A percentile compares a stretch with the other conserved stretches of the same genome.
Conservation (phyloP, 2,113 vertebrate species). For the Syngnathus scovelli region DNA sequence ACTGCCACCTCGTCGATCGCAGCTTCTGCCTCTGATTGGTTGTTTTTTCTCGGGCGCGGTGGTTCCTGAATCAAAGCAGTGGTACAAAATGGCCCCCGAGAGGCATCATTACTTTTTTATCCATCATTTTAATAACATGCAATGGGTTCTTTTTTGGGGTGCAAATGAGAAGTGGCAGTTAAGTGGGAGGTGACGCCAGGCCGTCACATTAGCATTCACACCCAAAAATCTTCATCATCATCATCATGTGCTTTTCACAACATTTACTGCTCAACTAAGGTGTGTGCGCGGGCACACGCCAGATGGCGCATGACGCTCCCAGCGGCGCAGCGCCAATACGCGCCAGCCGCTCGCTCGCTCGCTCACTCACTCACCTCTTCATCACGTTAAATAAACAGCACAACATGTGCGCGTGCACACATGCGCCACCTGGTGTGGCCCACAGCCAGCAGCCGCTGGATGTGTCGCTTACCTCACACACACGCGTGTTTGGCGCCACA, state of each 20-base stretch:
- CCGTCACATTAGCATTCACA: not conserved
- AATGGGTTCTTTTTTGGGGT: not conserved
- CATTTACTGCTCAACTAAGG: not conserved
- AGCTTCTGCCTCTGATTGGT: too few species aligned
- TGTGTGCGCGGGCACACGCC: conserved; percentile 19
- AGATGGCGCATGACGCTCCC: conserved; percentile 46
- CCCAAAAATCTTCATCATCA: not conserved
- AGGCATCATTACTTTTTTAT: too few species aligned
- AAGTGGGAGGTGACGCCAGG: too few species aligned
- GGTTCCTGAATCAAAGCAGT: too few species aligned
- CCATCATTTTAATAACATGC: too few species aligned
- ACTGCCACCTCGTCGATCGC: too few species aligned
- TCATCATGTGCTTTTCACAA: not conserved
- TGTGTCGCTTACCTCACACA: conserved; percentile 20
- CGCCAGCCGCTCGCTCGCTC: too few species aligned
- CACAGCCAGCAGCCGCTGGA: conserved; percentile 40
- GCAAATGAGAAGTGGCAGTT: not conserved
- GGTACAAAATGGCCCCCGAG: too few species aligned
- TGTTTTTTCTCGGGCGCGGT: too few species aligned
- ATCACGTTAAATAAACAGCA: not conserved
- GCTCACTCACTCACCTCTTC: not conserved
- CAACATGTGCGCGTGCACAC: conserved; percentile 13
- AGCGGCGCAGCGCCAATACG: conserved; percentile 36
- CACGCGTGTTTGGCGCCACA: not conserved
- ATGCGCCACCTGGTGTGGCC: conserved; percentile 48